Base-by-base conservation (phyloP, 2,888 invertebrate species). In the Cordilura impudica region DNA sequence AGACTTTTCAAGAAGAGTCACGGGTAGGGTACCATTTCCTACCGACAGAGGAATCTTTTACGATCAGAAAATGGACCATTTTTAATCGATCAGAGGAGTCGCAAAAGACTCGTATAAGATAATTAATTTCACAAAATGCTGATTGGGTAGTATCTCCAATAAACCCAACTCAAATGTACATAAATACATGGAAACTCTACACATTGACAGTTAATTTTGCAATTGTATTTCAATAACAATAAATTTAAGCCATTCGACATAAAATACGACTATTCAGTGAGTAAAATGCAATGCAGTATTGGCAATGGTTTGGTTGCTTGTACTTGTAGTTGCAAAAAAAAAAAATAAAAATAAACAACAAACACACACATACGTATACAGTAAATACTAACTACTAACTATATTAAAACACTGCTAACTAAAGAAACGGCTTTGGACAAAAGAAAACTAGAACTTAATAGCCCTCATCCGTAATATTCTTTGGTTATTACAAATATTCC, bases 171-270 rank as follows among this genome's bases (percentile, higher is more conserved):
- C 72, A 77, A 80, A 73, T 76, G 69, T 69, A 69, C 81, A 81
- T 78, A 81, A 76, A 81, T 81, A 79, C 79, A 79, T 75, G 63
- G 79, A 75, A 79, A 79, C 79, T 79, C 71, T 79, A 84, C 84
- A 85, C 86, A 86, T 85, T 86, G 88, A 86, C 87, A 87, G 87
- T 87, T 87, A 87, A 87, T 87, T 88, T 87, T 85, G 86, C 87
- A 88, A 87, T 87, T 87, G 87, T 87, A 88, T 87, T 87, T 87
- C 87, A 86, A 88, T 88, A 86, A 84, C 87, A 84, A 87, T 87
- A 87, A 87, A 88, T 87, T 86, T 80, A 73, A 79, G 82, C 82
- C 83, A 82, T 82, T 78, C 81, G 83, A 84, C 86, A 85, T 84
- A 84, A 87, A 84, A 84, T 85, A 84, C 85, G 83, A 83, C 79